Evolutionary conservation across 2,888 invertebrate genomes (phyloP).

Genomic region (Polydrusus cervinus): DNA sequence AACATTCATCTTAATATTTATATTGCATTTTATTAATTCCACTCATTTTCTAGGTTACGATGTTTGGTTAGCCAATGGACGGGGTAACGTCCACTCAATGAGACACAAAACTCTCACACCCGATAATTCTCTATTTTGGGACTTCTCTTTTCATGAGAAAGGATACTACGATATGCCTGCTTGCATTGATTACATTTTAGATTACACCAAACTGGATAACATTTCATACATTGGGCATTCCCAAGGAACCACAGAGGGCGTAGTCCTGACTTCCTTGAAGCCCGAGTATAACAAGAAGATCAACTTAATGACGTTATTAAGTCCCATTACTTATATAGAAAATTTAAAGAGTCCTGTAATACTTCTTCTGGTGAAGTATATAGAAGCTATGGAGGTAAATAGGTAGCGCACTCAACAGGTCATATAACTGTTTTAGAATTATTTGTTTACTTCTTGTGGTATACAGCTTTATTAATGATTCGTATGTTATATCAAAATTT

Average conservation of each 20-base stretch:
- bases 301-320: slow-evolving; percentile 77
- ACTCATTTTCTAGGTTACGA: slow-evolving; percentile 51
- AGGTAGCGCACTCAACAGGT: no score
- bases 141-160: slow-evolving; percentile 85
- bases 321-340: slow-evolving; percentile 78
- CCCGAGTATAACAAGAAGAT: slow-evolving; percentile 79
- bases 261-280: slow-evolving; percentile 75
- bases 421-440: no score
- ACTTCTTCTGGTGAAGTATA: neutral
- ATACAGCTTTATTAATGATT: no score
- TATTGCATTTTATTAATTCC: no score
- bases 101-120: slow-evolving; percentile 67
- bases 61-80: slow-evolving; percentile 69
- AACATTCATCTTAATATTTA: no score
- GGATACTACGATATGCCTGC: slow-evolving; percentile 84
- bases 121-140: slow-evolving; percentile 52
- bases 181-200: slow-evolving; percentile 81
- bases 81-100: slow-evolving; percentile 74
- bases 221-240: slow-evolving; percentile 87
- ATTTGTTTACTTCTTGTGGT: no score
- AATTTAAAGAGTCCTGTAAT: slow-evolving; percentile 41
- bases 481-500: no score
- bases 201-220: slow-evolving; percentile 73
- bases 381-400: neutral
- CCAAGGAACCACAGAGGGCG: slow-evolving; percentile 80